Evolutionary conservation across 2,888 invertebrate genomes (phyloP), one percentile per base, ranked within the genome.

Genomic region (Acheta domesticus): DNA sequence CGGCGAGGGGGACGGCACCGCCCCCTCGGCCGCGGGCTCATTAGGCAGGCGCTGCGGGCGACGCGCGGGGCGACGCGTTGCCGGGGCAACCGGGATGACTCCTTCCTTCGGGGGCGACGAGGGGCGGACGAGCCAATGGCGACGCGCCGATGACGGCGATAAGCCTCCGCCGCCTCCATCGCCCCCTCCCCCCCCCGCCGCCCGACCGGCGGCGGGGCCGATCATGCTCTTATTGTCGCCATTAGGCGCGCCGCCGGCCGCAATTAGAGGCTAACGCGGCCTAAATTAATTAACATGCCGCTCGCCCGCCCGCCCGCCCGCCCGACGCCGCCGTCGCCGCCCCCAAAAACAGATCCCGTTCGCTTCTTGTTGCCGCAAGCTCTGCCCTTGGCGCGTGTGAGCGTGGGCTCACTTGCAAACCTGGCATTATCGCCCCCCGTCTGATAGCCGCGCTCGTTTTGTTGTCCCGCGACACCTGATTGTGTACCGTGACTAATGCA

Each of bases 61-160:
- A n/a, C 62, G 62, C 12, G n/a, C n/a, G 62, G 62, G 62, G 62
- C 62, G 62, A 4, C 62, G 16, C 16, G 16, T 14, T 62, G 14
- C 16, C 62, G 14, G 62, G 62, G 12, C 11, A 62, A 62, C 62
- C 62, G n/a, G n/a, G n/a, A n/a, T 62, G 62, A 62, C 62, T 62
- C 62, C 62, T 62, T 62, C 62, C 62, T 4, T 36, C 36, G 36
- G 36, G n/a, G 62, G 62, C 14, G n/a, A 19, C 62, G 62, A 62
- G 62, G 62, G 62, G n/a, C 62, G 62, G 62, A 19, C 62, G 62
- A 62, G 62, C 62, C 62, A 62, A 62, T 62, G 62, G 62, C 62
- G n/a, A 14, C 62, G n/a, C 62, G 62, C 62, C n/a, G 62, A 36
- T 36, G 36, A 36, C 62, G n/a, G 16, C 62, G 62, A 62, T 19